Conservation (phyloP, 2,888 invertebrate species). For the Caenorhabditis japonica region DNA sequence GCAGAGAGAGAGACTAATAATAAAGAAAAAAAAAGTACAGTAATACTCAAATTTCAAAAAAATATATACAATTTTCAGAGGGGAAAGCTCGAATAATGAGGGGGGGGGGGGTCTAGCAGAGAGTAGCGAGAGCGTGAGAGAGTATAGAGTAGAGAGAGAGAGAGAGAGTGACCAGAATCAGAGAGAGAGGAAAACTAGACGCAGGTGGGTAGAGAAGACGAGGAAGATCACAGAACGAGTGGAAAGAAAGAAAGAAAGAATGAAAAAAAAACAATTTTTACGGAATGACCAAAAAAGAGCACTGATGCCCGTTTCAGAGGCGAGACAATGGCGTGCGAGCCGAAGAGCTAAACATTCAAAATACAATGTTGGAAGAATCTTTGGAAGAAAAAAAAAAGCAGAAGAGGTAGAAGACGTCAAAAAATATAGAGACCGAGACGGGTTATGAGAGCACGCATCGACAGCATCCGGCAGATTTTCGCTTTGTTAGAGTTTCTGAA, state of each 20-base stretch:
- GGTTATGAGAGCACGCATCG: constrained; percentile 67
- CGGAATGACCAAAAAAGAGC: constrained; percentile 15
- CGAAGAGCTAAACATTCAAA: too few species aligned
- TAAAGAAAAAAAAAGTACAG: neutral
- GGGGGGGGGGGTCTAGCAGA: constrained; percentile 4
- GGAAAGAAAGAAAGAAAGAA: constrained; percentile 14
- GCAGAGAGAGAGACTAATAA: constrained; percentile 1
- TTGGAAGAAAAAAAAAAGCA: neutral
- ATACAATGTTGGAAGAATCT: too few species aligned
- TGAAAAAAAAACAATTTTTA: neutral
- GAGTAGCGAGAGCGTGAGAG: too few species aligned
- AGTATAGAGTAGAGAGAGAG: neutral
- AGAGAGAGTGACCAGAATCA: constrained; percentile 22
- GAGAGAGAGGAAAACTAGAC: constrained; percentile 1
- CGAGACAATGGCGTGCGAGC: too few species aligned
- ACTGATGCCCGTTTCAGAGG: neutral
- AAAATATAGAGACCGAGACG: constrained; percentile 17
- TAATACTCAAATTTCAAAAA: too few species aligned
- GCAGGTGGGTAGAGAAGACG: neutral
- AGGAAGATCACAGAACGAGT: constrained; percentile 26
- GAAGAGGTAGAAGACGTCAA: constrained; percentile 14
- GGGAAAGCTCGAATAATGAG: constrained; percentile 11
- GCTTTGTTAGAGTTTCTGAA: constrained; percentile 74
- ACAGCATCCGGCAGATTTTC: constrained; percentile 73
- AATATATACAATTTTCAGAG: too few species aligned